A percentile compares a stretch with the other conserved stretches of the same genome.
Evolutionary conservation across 2,113 vertebrate species (phyloP).

Genomic region (Phasianus colchicus): DNA sequence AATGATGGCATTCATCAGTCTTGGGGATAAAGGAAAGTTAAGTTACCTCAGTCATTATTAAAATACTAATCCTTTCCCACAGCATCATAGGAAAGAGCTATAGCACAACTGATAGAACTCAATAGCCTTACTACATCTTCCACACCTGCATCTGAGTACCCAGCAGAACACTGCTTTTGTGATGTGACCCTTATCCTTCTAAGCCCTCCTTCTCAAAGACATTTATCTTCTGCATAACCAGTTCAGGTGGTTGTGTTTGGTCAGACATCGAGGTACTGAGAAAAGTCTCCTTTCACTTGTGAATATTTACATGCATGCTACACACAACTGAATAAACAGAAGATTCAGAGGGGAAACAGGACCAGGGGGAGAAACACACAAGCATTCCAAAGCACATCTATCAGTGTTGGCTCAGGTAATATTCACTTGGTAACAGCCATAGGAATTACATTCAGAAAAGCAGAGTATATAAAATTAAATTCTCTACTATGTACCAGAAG

Average conservation of each 20-base stretch:
- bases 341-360: background rate
- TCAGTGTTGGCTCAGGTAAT: background rate
- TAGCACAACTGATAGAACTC: background rate
- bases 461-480: background rate
- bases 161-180: background rate
- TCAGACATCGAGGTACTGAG: background rate
- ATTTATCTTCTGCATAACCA: background rate
- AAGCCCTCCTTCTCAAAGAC: background rate
- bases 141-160: background rate
- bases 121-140: background rate
- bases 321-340: background rate
- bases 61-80: background rate
- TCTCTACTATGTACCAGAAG: background rate
- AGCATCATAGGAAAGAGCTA: background rate
- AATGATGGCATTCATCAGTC: background rate
- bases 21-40: background rate
- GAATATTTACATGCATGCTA: background rate
- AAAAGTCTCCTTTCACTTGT: background rate
- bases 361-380: background rate
- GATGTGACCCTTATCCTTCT: background rate
- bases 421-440: background rate
- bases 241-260: accelerated
- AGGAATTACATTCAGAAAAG: background rate
- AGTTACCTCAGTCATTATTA: background rate
- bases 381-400: background rate